These are phyloP conservation scores for Graphium colonna DNA, from an alignment of 2,888 invertebrate species.

Conservation along the genomic window DNA sequence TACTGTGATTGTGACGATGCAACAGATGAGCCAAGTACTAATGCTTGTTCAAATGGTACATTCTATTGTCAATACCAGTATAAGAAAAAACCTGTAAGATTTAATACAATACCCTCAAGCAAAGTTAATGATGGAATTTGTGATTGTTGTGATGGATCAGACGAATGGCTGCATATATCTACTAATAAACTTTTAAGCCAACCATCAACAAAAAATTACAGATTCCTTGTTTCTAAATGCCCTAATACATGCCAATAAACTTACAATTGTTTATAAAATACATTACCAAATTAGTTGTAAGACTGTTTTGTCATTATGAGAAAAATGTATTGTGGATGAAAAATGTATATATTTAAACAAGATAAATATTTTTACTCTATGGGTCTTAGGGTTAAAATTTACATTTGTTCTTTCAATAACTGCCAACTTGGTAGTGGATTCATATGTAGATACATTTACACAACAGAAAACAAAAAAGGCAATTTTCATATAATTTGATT, in stretches of 20 bases:
- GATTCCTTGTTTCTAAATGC: conserved; percentile 56
- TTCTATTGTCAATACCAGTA: conserved; percentile 88
- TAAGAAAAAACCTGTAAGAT: conserved; percentile 53
- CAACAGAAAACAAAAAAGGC: too few species aligned
- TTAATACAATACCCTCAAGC: conserved; percentile 81
- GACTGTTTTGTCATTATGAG: background rate
- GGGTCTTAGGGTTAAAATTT: too few species aligned
- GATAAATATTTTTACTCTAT: too few species aligned
- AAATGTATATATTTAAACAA: too few species aligned
- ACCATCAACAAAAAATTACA: conserved; percentile 44
- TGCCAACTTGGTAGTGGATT: too few species aligned
- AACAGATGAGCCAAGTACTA: conserved; percentile 91
- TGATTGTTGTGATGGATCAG: conserved; percentile 96
- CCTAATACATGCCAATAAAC: conserved; percentile 42
- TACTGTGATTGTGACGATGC: conserved; percentile 92
- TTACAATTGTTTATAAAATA: background rate
- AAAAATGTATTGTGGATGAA: background rate
- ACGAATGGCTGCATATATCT: conserved; percentile 82
- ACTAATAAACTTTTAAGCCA: conserved; percentile 53
- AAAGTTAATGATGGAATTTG: conserved; percentile 96
- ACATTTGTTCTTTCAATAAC: too few species aligned
- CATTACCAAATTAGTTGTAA: conserved; percentile 13
- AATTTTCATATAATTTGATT: too few species aligned
- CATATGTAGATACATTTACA: too few species aligned
- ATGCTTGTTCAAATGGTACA: conserved; percentile 90